These are phyloP conservation scores for Fragum fragum DNA, from an alignment of 2,888 invertebrate genomes.

Conservation along the genomic window DNA sequence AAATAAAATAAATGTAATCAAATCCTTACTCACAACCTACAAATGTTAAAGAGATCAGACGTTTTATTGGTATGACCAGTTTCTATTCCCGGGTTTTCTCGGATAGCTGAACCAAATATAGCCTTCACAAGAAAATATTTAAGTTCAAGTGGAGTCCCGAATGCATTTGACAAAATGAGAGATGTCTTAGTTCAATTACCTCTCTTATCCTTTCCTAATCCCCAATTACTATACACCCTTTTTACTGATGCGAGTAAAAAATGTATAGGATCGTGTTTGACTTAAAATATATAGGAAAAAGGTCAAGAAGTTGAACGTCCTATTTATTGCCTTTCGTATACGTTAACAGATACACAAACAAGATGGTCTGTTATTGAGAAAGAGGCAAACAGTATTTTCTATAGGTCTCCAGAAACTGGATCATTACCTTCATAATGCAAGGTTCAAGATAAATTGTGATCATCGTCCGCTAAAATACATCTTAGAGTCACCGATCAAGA, in stretches of 20 bases:
- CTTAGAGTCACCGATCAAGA: not conserved
- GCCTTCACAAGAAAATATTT: conserved; percentile 23
- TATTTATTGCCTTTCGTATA: not conserved
- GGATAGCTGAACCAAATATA: not conserved
- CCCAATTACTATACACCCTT: not conserved
- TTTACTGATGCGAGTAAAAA: conserved; percentile 12
- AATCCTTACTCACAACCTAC: not conserved
- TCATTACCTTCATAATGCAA: not conserved
- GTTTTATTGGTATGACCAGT: conserved; percentile 12
- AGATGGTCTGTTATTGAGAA: conserved; percentile 9
- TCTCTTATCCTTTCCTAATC: not conserved
- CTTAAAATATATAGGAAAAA: not conserved
- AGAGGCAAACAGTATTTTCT: not conserved
- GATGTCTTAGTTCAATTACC: not conserved
- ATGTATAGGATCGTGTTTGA: conserved; percentile 5
- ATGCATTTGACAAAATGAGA: conserved; percentile 21
- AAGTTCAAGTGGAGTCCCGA: conserved; percentile 24
- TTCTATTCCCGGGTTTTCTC: conserved; percentile 6
- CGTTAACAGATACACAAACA: conserved; percentile 7
- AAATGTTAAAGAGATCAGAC: not conserved
- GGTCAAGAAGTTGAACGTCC: not conserved
- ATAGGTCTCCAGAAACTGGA: not conserved
- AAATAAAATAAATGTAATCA: conserved; percentile 5
- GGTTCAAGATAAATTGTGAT: not conserved
- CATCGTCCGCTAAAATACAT: not conserved